Evolutionary conservation across 1,140 invertebrate species (phyloP).

Genomic region (Centruroides sculpturatus): DNA sequence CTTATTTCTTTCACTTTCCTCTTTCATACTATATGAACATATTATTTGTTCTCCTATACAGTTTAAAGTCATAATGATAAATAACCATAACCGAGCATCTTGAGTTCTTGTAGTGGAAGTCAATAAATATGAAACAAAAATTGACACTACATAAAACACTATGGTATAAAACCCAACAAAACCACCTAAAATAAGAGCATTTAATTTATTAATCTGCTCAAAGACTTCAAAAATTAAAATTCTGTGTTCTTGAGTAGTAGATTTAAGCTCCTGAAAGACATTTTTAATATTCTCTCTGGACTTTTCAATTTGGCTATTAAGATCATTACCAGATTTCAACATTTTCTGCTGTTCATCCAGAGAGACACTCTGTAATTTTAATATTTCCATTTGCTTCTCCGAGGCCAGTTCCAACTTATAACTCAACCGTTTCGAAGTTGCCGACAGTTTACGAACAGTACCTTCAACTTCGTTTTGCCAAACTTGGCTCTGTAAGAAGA

Average conservation of each 20-base stretch:
- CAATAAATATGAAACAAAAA: constrained; percentile 36
- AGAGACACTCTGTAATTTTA: constrained; percentile 38
- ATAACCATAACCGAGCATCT: constrained; percentile 36
- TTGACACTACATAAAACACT: constrained; percentile 36
- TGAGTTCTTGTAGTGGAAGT: constrained; percentile 37
- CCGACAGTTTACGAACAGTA: constrained; percentile 34
- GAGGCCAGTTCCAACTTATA: constrained; percentile 34
- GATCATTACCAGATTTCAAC: constrained; percentile 31
- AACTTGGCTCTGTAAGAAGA: constrained; percentile 44
- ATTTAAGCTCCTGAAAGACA: constrained; percentile 37
- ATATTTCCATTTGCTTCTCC: constrained; percentile 27
- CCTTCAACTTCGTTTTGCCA: constrained; percentile 48
- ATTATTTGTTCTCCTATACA: constrained; percentile 24
- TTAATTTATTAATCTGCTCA: constrained; percentile 37
- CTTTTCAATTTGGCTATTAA: constrained; percentile 29
- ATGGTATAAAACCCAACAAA: constrained; percentile 42
- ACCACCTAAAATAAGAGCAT: constrained; percentile 38
- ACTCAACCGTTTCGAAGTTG: constrained; percentile 33
- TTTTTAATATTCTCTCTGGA: constrained; percentile 32
- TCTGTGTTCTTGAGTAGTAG: constrained; percentile 37
- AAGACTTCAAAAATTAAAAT: constrained; percentile 40
- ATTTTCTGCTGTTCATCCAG: constrained; percentile 39
- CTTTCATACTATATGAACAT: constrained; percentile 11
- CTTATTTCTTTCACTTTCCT: not conserved
- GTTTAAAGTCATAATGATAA: constrained; percentile 35